Base-by-base conservation (phyloP, 2,113 vertebrate species). In the Hemichromis elongatus region DNA sequence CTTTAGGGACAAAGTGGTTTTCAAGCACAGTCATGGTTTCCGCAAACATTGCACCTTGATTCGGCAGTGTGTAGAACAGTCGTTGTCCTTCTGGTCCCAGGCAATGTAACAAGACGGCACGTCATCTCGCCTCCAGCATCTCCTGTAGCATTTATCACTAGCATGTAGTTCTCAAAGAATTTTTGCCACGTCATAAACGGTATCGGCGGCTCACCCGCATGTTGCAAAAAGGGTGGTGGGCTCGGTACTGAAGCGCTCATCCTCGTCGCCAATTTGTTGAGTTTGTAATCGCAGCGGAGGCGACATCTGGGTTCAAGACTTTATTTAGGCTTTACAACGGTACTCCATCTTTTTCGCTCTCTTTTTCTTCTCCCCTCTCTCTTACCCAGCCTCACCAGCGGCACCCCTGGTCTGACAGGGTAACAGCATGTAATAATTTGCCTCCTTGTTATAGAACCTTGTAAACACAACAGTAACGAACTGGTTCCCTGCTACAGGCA, bases 261-360 rank as follows among this genome's bases (percentile, higher is more conserved):
- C 52, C 0, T 54, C 1, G 52, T 54, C 3, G 0, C 52, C n/a
- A 21, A 50, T 53, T n/a, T 30, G 53, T 54, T 54, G n/a, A 11
- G 9, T 21, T 54, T 55, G 11, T 55, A 55, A 24, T 55, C 11
- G 53, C 0, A 54, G 53, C 21, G 11, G 11, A 55, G 53, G 21
- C 11, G 3, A 13, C 11, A 3, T 7, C 53, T 55, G 53, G 21
- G 21, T 55, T 24, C 21, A 55, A 55, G n/a, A 55, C 53, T 55
- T 55, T 55, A 53, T 53, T 53, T 53, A 53, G 5, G 19, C 5
- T 55, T 55, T 55, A 55, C 53, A 24, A 21, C 53, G 0, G 6
- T 9, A 24, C 53, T 4, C 21, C 53, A 55, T 55, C 21, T 55
- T 55, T 3, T 13, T 13, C 5, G 9, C 11, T 7, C 53, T 54